These are phyloP conservation scores for Perodicticus potto DNA, from an alignment of 2,797 vertebrate genomes.

Conservation along the genomic window DNA sequence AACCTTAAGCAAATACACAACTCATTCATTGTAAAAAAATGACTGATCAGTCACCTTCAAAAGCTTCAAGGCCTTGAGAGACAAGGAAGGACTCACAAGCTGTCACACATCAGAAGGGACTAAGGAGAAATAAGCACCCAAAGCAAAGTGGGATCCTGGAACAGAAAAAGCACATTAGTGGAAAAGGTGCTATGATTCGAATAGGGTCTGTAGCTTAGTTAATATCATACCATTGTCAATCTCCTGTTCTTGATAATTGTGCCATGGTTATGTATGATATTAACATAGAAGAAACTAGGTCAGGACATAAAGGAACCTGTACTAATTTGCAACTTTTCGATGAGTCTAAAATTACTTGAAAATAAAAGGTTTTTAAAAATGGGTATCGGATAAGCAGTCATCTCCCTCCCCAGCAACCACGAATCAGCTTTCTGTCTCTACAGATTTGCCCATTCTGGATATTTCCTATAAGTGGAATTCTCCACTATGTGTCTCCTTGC, in stretches of 20 bases:
- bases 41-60: not conserved
- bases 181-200: not conserved
- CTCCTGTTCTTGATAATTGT: not conserved
- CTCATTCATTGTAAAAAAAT: rapidly evolving
- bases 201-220: not conserved
- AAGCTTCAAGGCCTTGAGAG: not conserved
- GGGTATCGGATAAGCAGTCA: not conserved
- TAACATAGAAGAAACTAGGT: not conserved
- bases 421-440: not conserved
- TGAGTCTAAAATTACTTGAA: not conserved
- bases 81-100: not conserved
- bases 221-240: not conserved
- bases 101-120: not conserved
- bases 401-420: not conserved
- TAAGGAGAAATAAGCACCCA: not conserved
- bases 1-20: not conserved
- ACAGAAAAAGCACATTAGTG: not conserved
- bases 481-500: not conserved
- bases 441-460: not conserved
- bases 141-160: not conserved
- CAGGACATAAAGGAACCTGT: not conserved
- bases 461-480: not conserved
- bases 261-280: not conserved
- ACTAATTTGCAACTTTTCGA: not conserved
- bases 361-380: not conserved